Base-by-base conservation (phyloP, 2,888 invertebrate species). In the Sclerodermus sp. region DNA sequence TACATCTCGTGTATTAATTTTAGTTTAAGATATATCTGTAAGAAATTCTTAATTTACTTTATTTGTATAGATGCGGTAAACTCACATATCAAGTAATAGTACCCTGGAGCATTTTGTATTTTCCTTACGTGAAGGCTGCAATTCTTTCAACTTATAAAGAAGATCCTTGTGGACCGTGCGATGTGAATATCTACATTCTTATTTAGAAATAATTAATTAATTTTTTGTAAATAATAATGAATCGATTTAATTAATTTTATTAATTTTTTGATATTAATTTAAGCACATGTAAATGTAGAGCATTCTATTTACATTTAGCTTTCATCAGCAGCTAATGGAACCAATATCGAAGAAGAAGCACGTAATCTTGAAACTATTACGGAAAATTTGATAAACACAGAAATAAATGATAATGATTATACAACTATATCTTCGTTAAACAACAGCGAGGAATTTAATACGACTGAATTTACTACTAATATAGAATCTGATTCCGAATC, bases 101-200 rank as follows among this genome's bases (percentile, higher is more conserved):
- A 15, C 79, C 79, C 0, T 78, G 77, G 77, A 78, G 79, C 44
- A 73, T 74, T 49, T 52, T 76, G 34, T 70, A 73, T 31, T 73
- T 74, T 51, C 76, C 77, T 5, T 79, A 77, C 49, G 76, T 78
- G 1, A 77, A 77, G 62, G 78, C 76, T 4, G 77, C 78, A 2
- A 71, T 78, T 41, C 62, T 77, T 30, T 75, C 78, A 5, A 77
- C 79, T 0, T 71, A 74, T 51, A 67, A 70, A 13, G 77, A 76
- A 29, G 67, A 77, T 37, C 78, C 77, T 0, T 79, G 79, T 51
- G 78, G 75, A n/a, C 47, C 60, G 16, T 78, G 78, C 44, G 43
- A 66, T 38, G 63, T 64, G 55, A 57, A 58, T 6, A 13, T 37
- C 39, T 29, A 14, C 23, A 23, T 23, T 23, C 23, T 23, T 23